Conservation (phyloP, 2,113 vertebrate species). For the Gracilinanus agilis region DNA sequence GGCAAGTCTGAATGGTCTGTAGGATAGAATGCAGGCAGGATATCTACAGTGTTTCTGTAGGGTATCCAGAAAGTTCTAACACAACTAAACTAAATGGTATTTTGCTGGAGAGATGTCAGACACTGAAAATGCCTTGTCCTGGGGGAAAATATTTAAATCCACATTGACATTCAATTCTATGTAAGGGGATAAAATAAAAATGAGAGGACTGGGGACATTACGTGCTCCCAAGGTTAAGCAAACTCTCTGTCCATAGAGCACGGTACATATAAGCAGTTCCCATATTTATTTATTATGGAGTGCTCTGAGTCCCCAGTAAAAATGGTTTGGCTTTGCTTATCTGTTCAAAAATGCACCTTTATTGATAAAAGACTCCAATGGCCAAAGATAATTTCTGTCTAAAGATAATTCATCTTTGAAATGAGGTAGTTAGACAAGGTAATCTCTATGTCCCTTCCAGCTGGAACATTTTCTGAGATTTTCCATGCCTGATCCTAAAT, state of each 20-base stretch:
- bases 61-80: slow-evolving; percentile 19
- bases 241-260: neutral
- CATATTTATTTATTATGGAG: neutral
- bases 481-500: neutral
- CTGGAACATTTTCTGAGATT: neutral
- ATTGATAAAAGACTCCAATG: slow-evolving; percentile 52
- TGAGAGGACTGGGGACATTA: neutral
- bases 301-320: neutral
- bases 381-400: slow-evolving; percentile 43
- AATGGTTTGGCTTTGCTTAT: slow-evolving; percentile 9
- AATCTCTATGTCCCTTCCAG: neutral
- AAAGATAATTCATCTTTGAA: slow-evolving; percentile 14
- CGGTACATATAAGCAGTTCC: neutral
- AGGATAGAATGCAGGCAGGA: neutral
- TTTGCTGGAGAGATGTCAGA: slow-evolving; percentile 34
- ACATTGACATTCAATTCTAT: slow-evolving; percentile 29
- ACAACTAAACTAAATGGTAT: slow-evolving; percentile 31
- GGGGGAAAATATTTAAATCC: slow-evolving; percentile 18
- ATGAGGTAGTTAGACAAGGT: neutral
- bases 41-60: slow-evolving; percentile 11
- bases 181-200: slow-evolving; percentile 16
- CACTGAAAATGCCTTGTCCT: neutral
- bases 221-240: slow-evolving; percentile 4
- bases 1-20: neutral
- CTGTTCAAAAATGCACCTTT: neutral